These are phyloP conservation scores for Zygogramma bicolorata DNA, from an alignment of 2,888 invertebrate genomes.

Conservation along the genomic window DNA sequence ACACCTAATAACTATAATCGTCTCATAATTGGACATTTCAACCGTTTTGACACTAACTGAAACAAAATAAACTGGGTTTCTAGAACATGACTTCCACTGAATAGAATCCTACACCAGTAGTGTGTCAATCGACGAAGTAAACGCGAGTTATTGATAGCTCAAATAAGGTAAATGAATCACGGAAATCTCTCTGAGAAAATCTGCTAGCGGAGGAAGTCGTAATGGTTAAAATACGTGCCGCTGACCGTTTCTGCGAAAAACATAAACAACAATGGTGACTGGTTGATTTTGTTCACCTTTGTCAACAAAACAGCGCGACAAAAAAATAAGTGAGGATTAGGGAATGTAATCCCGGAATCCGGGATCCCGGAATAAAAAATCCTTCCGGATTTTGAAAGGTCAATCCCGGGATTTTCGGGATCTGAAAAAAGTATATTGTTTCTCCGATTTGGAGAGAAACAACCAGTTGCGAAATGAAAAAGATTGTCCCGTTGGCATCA, in stretches of 20 bases:
- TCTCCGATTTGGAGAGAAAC: too few relatives aligned
- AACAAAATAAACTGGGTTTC: slow-evolving; percentile 24
- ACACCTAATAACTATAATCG: not conserved
- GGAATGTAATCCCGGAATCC: too few relatives aligned
- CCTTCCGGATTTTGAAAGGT: too few relatives aligned
- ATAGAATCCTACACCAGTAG: slow-evolving; percentile 34
- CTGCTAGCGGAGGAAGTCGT: slow-evolving; percentile 19
- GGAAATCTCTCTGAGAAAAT: slow-evolving; percentile 31
- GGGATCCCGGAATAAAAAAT: too few relatives aligned
- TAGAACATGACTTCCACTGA: slow-evolving; percentile 37
- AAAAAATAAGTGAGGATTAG: not conserved
- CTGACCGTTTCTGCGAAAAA: not conserved
- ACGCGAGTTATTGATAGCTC: slow-evolving; percentile 14
- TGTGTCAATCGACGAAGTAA: slow-evolving; percentile 7
- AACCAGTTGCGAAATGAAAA: too few relatives aligned
- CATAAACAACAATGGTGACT: not conserved
- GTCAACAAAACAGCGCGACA: not conserved
- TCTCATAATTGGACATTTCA: not conserved
- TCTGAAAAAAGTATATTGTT: too few relatives aligned
- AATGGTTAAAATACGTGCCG: slow-evolving; percentile 1
- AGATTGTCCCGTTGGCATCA: too few relatives aligned
- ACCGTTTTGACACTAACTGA: not conserved
- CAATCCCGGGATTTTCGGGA: too few relatives aligned
- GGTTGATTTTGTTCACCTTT: slow-evolving; percentile 15
- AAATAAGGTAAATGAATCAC: slow-evolving; percentile 28